Conservation (phyloP, 2,113 vertebrate genomes). For the Strix aluco region DNA sequence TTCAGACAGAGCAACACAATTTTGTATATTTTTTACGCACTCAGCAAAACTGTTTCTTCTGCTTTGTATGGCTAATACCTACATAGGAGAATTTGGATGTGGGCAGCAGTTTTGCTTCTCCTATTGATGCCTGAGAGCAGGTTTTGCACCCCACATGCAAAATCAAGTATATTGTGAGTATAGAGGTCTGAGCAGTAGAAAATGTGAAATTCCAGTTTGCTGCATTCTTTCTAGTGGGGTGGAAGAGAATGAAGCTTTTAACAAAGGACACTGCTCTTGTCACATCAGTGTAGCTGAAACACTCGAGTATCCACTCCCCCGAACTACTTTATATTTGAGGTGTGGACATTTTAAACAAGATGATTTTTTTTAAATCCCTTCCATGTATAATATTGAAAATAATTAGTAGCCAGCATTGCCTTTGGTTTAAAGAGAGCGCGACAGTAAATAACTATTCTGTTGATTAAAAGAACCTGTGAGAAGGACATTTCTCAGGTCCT, state of each 20-base stretch:
- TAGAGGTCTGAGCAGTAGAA: background rate
- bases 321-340: no score
- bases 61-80: background rate
- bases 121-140: background rate
- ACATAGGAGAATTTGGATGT: background rate
- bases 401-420: background rate
- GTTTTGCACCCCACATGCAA: background rate
- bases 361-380: background rate
- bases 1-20: background rate
- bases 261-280: background rate
- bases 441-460: background rate
- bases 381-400: background rate
- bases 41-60: background rate
- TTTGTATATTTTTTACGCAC: background rate
- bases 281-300: background rate
- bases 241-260: background rate
- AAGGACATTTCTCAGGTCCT: background rate
- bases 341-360: background rate
- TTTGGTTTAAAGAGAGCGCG: background rate
- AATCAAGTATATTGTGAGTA: background rate
- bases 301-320: background rate
- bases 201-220: background rate
- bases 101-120: background rate
- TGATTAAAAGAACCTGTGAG: background rate
- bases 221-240: background rate